Base-by-base conservation (phyloP, 2,888 invertebrate genomes). In the Morpho achilles region DNA sequence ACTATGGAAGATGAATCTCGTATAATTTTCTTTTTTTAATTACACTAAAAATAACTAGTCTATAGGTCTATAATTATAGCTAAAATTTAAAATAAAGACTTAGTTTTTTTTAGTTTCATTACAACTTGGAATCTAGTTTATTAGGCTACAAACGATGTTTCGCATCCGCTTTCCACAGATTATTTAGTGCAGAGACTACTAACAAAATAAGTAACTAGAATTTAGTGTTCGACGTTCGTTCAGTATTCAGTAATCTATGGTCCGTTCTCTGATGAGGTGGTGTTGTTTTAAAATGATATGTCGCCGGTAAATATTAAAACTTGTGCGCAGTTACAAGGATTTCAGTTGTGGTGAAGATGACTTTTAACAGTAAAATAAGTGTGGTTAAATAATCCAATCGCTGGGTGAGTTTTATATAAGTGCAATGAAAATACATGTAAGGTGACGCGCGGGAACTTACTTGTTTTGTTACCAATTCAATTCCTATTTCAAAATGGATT, bases 401-500 rank as follows among this genome's bases (percentile, higher is more conserved):
- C 9, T 8, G 55, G 57, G 39, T 39, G 48, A 54, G 54, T 42
- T 49, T 57, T 46, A 57, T 43, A 8, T 57, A 42, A 43, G 53
- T 61, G 53, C 23, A 54, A 59, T 54, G 40, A 46, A 44, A 57
- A 64, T 61, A 59, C 59, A 66, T 64, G 65, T 64, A 63, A 61
- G 53, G 62, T 58, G 63, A 63, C 61, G 59, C 61, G 59, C 60
- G 59, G 54, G 50, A 60, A 58, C 53, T 50, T 59, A 50, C 53
- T 52, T 39, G 44, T 55, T 44, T 49, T 48, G 56, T 59, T 53
- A 16, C 53, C 47, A 47, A 55, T 60, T 56, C 57, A 45, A 40
- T 53, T 59, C 40, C 49, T 55, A 52, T 67, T 67, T 69, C 62
- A 76, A 69, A 72, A 87, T 88, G 87, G 81, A 80, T 70, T 65